Conservation (phyloP, 92 coral and sea anemone genomes). For the Palythoa grandiflora region DNA sequence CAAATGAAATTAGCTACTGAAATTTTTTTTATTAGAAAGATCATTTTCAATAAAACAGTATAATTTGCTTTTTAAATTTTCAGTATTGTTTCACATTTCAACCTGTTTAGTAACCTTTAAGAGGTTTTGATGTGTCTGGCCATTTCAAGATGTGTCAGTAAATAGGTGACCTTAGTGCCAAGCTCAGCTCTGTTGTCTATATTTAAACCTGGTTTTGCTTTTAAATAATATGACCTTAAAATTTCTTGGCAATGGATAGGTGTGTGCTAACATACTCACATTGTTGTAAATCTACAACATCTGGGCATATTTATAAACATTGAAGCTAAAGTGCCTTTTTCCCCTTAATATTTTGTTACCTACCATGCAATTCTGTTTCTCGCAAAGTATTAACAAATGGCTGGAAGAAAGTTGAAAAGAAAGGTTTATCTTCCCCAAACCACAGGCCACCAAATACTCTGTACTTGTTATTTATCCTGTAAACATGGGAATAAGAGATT, state of each 20-base stretch:
- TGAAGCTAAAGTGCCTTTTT: not conserved
- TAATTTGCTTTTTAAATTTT: no score
- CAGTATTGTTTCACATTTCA: no score
- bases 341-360: not conserved
- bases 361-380: not conserved
- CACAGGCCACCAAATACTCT: slow-evolving; percentile 9
- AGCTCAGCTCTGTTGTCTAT: not conserved
- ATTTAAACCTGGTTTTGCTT: not conserved
- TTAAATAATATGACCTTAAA: not conserved
- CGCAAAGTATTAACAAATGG: not conserved
- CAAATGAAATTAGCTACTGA: no score
- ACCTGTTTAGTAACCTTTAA: no score
- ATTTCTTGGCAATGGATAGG: not conserved
- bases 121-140: slow-evolving; percentile 2
- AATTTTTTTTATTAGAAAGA: no score
- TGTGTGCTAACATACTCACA: not conserved
- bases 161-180: not conserved
- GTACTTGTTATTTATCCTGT: not conserved
- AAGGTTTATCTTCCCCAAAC: not conserved
- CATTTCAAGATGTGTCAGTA: slow-evolving; percentile 6
- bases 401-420: not conserved
- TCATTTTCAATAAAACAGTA: no score
- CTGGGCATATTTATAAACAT: not conserved
- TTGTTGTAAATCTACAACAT: not conserved
- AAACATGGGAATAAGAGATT: not conserved